Base-by-base conservation (phyloP, 2,888 invertebrate species). In the Melieria crassipennis region DNA sequence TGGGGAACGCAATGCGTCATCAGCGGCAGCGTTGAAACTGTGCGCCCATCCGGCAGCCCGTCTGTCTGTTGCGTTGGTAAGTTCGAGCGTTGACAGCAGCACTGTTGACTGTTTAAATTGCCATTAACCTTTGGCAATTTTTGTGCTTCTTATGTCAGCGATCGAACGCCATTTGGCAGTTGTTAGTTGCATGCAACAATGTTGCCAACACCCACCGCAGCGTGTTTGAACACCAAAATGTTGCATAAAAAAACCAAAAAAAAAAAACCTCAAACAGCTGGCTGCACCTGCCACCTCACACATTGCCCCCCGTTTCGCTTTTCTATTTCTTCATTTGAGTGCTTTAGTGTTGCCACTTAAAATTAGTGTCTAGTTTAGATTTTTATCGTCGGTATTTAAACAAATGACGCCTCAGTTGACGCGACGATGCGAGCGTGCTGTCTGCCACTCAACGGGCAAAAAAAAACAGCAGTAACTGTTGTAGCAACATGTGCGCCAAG, bases 351-450 rank as follows among this genome's bases (percentile, higher is more conserved):
- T 72, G 69, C 61, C 63, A 65, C 73, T 74, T 73, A 75, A 80
- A 80, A 82, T 81, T 78, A 80, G 79, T 79, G 76, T 78, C 78
- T 80, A 79, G 80, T 82, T 81, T 81, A 75, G 77, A 74, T 72
- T 76, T 74, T 80, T 82, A 82, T 81, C 82, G 65, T 13, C 48
- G 55, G 62, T 43, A 69, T 69, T 72, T 47, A 69, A 69, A 57
- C 69, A 69, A 62, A 63, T 69, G 43, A 52, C 13, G 11, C 13
- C 56, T 48, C 63, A 63, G 11, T 58, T 11, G 13, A 30, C 30
- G 30, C 30, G 13, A 11, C 46, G 56, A 57, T 55, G 66, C 42
- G 30, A 58, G 48, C 63, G 63, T 7, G 56, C 11, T 56, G 30
- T 30, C 30, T 30, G 30, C 30, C 30, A 30, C 30, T 30, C 30